Evolutionary conservation across 2,797 vertebrate genomes (phyloP), one percentile per base, ranked within the genome.

Genomic region (Orestias chungarensis): DNA sequence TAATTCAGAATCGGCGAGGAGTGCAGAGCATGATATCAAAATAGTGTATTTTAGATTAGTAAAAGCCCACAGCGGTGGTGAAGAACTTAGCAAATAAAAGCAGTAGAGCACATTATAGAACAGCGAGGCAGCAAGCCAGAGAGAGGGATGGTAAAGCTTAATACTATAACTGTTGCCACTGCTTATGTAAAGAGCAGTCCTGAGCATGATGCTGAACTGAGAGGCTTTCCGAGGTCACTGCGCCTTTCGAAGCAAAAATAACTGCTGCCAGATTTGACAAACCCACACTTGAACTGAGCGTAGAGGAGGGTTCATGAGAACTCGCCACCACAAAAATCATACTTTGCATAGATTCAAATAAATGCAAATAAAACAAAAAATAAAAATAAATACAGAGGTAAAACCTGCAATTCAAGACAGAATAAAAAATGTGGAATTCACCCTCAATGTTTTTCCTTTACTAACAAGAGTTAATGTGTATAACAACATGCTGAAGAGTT

Each of bases 161-260:
- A 86, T 73, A 33, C 79, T 86, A 82, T 76, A 86, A 82, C 74
- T 79, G 67, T 71, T 76, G 83, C 74, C 66, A 65, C 71, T 68
- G 85, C 84, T 93, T 91, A 90, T 72, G 65, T 90, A 89, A 88
- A 88, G 81, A 82, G 83, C 69, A 70, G 70, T 80, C 71, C 77
- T 64, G 76, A 81, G 76, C 82, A 85, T 74, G 65, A 84, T 9
- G 73, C 82, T 86, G 79, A 86, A 85, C 83, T 2, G 42, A 81
- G 71, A 79, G 72, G 83, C 78, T 80, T 76, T 74, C 70, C 8
- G 61, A 90, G 87, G 89, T 91, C 85, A 55, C 78, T 69, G 57
- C 89, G 89, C 85, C 78, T 83, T 89, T 93, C 74, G 91, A 68
- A 67, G 90, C 91, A 82, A 93, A 94, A 94, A 94, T 95, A 94